These are phyloP conservation scores for Heloderma charlesbogerti DNA, from an alignment of 2,113 vertebrate genomes.

Conservation along the genomic window DNA sequence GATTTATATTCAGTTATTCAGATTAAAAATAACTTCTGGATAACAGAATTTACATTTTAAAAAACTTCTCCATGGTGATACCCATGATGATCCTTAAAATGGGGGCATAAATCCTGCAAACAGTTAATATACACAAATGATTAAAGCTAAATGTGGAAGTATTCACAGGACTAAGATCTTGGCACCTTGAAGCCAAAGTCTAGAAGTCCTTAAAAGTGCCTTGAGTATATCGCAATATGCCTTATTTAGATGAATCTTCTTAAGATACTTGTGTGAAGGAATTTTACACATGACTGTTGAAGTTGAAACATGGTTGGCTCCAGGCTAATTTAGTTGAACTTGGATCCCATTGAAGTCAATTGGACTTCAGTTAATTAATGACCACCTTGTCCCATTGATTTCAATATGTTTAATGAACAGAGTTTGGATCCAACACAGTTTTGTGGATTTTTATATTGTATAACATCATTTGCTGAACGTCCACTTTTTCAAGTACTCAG, in stretches of 20 bases:
- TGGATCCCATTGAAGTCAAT: not conserved
- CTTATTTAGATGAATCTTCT: slow-evolving; percentile 66
- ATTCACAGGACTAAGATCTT: slow-evolving; percentile 31
- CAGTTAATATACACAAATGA: not conserved
- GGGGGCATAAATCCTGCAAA: not conserved
- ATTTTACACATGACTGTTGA: slow-evolving; percentile 9
- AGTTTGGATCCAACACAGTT: not conserved
- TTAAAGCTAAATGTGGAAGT: not conserved
- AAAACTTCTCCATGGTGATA: not conserved
- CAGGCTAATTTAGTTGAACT: not conserved
- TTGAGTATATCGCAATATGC: slow-evolving; percentile 62
- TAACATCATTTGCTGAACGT: not conserved
- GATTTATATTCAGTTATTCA: not conserved
- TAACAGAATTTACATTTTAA: not conserved
- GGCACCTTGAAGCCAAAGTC: slow-evolving; percentile 56
- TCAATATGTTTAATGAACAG: not conserved
- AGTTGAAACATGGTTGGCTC: not conserved
- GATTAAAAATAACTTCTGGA: not conserved
- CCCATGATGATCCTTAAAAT: slow-evolving; percentile 29
- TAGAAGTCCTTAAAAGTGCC: slow-evolving; percentile 51
- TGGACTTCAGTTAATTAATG: not conserved
- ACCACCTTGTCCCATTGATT: not conserved
- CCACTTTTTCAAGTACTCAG: not conserved
- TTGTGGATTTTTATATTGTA: slow-evolving; percentile 49
- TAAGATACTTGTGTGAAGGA: slow-evolving; percentile 22